Percentiles rank a stretch among this genome's conserved stretches.
These are phyloP conservation scores for Periophthalmus modestus DNA, from an alignment of 2,113 vertebrate species.

Conservation along the genomic window DNA sequence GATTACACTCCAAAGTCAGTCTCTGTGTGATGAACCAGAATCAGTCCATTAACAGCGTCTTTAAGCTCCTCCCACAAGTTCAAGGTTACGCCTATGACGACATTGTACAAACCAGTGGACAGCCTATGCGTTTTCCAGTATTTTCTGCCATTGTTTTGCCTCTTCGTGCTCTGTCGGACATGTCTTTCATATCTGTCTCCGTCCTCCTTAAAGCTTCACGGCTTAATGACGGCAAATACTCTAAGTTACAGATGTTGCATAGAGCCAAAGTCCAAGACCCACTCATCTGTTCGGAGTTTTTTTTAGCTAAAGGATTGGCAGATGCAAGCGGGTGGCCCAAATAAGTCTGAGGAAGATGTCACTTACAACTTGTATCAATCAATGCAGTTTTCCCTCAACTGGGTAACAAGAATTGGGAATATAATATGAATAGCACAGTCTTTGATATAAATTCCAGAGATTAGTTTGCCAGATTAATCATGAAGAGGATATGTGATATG, in stretches of 20 bases:
- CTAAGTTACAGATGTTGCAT: conserved; percentile 64
- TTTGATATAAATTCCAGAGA: conserved; percentile 52
- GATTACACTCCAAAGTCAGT: conserved; percentile 2
- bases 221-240: conserved; percentile 55
- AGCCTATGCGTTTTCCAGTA: conserved; percentile 40
- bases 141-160: conserved; percentile 32
- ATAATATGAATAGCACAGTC: conserved; percentile 42
- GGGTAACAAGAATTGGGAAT: conserved; percentile 13
- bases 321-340: conserved; percentile 30
- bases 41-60: conserved; percentile 40
- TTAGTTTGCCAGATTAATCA: conserved; percentile 68
- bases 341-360: conserved; percentile 17
- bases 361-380: conserved; percentile 12
- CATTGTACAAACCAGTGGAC: conserved; percentile 29
- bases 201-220: conserved; percentile 54
- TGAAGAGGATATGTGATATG: conserved; percentile 49
- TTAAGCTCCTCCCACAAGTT: conserved; percentile 54
- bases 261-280: conserved; percentile 41
- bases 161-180: conserved; percentile 24
- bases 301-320: conserved; percentile 45
- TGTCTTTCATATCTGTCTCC: conserved; percentile 10
- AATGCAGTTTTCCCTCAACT: neutral
- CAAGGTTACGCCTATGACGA: conserved; percentile 42
- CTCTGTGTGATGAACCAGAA: conserved; percentile 36
- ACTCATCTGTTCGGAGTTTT: conserved; percentile 55